These are phyloP conservation scores for pig (Sus scrofa) DNA, from an alignment of 2,113 vertebrate genomes.

Conservation along the genomic window DNA sequence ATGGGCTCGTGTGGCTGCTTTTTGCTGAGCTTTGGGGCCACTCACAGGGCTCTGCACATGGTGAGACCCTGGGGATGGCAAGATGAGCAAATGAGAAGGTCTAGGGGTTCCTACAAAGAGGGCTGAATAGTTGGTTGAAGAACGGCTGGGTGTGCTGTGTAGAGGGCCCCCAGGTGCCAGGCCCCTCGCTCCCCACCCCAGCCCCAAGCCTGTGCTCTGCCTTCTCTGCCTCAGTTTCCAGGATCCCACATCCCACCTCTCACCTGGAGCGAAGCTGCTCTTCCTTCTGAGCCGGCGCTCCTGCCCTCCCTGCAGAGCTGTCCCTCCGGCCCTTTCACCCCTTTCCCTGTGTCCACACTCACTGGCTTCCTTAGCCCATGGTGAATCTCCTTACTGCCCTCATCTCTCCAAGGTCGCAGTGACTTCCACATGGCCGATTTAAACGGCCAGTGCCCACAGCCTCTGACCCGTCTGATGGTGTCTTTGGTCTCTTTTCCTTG, in stretches of 20 bases:
- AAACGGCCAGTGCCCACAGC: fast-evolving
- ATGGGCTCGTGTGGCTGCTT: not conserved
- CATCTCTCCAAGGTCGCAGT: not conserved
- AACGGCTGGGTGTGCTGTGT: not conserved
- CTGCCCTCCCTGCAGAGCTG: not conserved
- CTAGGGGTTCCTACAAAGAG: not conserved
- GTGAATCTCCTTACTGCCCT: not conserved
- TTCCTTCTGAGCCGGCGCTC: not conserved
- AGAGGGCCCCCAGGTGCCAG: not conserved
- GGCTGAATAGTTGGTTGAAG: not conserved
- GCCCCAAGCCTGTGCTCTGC: too few relatives aligned
- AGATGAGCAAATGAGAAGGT: not conserved
- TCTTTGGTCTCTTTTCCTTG: not conserved
- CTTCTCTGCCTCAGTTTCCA: not conserved
- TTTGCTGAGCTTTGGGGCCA: not conserved
- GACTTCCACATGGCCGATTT: not conserved
- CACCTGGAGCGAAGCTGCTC: not conserved
- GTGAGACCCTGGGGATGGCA: not conserved
- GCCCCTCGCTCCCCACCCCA: too few relatives aligned
- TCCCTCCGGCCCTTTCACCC: not conserved
- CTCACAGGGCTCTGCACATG: not conserved
- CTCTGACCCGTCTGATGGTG: not conserved
- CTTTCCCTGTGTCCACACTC: slow-evolving; percentile 48
- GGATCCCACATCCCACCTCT: not conserved
- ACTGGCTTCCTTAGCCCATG: too few relatives aligned